Base-by-base conservation (phyloP, 2,888 invertebrate species). In the Amorpha juglandis region DNA sequence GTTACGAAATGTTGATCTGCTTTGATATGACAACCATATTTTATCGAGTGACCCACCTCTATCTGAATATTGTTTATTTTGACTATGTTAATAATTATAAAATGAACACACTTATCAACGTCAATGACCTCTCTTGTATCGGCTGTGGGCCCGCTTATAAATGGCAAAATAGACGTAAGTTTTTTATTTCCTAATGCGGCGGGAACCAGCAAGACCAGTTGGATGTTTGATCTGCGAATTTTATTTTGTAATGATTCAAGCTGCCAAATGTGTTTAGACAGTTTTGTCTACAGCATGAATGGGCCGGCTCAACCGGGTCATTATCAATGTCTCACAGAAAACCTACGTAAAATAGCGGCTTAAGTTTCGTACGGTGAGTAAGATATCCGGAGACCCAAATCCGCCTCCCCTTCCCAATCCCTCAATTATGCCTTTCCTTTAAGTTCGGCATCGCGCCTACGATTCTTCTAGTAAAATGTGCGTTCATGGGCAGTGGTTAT, bases 1-100 rank as follows among this genome's bases (percentile, higher is more conserved):
- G 77, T 78, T 78, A 74, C 69, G 42, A 69, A 69, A 71, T 69
- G 70, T 50, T 71, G 66, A 63, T 67, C 67, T 51, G 66, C 58
- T 71, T 76, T 65, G 33, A 47, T 45, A 27, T 47, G 50, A 58
- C 55, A 63, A 50, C 47, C 63, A n/a, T 47, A 33, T 66, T 62
- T 66, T 71, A 69, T 69, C 55, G 64, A 42, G 27, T 68, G 68
- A 69, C 63, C 67, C 68, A 68, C 50, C 58, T 58, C 42, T 42
- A 19, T 58, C 19, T 27, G 38, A 58, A 58, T 58, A 42, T 58
- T 16, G 42, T 58, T 58, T 58, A 42, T 58, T 58, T 58, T 42
- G 42, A 42, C 58, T 42, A 38, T 16, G 6, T 19, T 42, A 52
- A 33, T 52, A 52, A 50, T 50, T 19, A 58, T 12, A 55, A 55